Percentiles rank a stretch among this genome's conserved stretches.
Conservation (phyloP, 2,113 vertebrate species). For the Leuciscus idus region DNA sequence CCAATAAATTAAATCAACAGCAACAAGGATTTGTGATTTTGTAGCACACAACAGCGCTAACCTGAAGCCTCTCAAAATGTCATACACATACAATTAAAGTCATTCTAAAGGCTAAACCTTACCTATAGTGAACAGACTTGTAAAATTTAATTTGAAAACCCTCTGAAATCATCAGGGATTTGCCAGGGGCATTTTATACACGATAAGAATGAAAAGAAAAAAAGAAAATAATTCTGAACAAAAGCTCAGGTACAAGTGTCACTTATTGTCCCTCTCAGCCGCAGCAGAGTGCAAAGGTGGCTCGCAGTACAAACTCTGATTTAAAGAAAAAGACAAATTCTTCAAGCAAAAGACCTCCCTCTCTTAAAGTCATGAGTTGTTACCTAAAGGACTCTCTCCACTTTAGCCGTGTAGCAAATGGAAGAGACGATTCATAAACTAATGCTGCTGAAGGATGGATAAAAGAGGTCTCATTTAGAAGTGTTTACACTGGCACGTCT, state of each 20-base stretch:
- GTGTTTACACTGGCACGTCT: slow-evolving; percentile 32
- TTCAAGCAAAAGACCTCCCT: neutral
- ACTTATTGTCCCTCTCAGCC: neutral
- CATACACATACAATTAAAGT: neutral
- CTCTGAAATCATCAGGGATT: neutral
- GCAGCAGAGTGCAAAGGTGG: neutral
- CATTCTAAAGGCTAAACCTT: neutral
- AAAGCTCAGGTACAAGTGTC: neutral
- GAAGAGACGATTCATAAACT: neutral
- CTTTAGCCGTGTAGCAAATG: neutral
- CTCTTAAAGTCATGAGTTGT: neutral
- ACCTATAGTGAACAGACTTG: neutral
- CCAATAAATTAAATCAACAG: neutral
- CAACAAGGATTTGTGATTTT: neutral
- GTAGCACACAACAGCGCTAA: neutral
- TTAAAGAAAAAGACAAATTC: neutral
- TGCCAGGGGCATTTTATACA: neutral
- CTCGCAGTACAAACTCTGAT: neutral
- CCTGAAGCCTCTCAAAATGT: neutral
- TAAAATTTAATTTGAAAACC: neutral
- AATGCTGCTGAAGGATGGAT: slow-evolving; percentile 8
- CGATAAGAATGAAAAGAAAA: neutral
- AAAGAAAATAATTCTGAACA: slow-evolving; percentile 2
- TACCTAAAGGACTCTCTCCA: neutral
- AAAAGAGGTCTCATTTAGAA: neutral